Conservation (phyloP, 2,888 invertebrate genomes). For the Pasiphila rectangulata region DNA sequence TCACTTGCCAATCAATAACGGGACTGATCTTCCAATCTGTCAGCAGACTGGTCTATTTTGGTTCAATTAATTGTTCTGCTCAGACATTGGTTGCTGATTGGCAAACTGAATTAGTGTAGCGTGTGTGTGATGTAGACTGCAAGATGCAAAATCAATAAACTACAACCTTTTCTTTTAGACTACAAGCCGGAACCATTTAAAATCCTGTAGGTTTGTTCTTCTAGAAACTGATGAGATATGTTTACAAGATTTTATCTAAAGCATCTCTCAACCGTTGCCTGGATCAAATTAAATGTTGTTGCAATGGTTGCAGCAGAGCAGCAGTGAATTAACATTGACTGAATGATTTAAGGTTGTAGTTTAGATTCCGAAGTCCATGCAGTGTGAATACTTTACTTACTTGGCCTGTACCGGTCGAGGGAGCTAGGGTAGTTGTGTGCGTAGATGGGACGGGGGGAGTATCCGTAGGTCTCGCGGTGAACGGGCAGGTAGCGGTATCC, state of each 20-base stretch:
- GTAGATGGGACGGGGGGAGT: slow-evolving; percentile 93
- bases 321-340: too few species aligned
- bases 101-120: slow-evolving; percentile 47
- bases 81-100: slow-evolving; percentile 35
- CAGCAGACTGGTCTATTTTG: slow-evolving; percentile 39
- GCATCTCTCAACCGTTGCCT: too few species aligned
- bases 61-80: slow-evolving; percentile 28
- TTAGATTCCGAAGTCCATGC: slow-evolving; percentile 14
- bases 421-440: slow-evolving; percentile 90
- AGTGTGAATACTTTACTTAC: slow-evolving; percentile 80
- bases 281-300: too few species aligned
- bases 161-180: not conserved
- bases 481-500: slow-evolving; percentile 95
- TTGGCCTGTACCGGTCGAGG: slow-evolving; percentile 90
- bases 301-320: too few species aligned
- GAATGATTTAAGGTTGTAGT: not conserved
- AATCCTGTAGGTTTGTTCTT: too few species aligned
- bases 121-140: slow-evolving; percentile 30
- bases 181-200: too few species aligned
- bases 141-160: slow-evolving; percentile 3
- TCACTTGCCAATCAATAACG: slow-evolving; percentile 51
- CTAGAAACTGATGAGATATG: too few species aligned
- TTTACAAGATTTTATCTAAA: too few species aligned
- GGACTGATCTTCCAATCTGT: slow-evolving; percentile 37
- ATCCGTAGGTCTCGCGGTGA: slow-evolving; percentile 94